Evolutionary conservation across 2,888 invertebrate species (phyloP).

Genomic region (Abrostola triplasia): DNA sequence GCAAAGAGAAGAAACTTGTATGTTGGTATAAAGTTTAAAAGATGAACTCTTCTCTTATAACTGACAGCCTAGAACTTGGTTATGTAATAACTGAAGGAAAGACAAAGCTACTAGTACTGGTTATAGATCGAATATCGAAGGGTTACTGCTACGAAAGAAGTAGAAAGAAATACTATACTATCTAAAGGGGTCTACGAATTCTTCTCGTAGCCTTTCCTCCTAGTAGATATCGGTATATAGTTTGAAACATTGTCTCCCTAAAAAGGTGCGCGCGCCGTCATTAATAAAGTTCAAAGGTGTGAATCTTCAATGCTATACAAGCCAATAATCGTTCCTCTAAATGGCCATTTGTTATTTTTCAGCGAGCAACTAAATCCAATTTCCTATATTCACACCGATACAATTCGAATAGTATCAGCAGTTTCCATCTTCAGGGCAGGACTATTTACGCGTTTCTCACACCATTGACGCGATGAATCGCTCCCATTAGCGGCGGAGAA

Average conservation of each 20-base stretch:
- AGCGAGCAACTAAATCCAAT: conserved; percentile 50
- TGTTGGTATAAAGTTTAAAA: too few relatives aligned
- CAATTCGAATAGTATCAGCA: conserved; percentile 67
- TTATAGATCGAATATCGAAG: too few relatives aligned
- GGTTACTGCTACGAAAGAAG: too few relatives aligned
- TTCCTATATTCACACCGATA: conserved; percentile 66
- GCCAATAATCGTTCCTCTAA: conserved; percentile 19
- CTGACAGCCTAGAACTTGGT: too few relatives aligned
- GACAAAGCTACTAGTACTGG: too few relatives aligned
- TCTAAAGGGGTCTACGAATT: too few relatives aligned
- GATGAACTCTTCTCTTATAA: too few relatives aligned
- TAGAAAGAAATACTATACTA: too few relatives aligned
- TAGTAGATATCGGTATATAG: background rate
- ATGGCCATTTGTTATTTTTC: conserved; percentile 50
- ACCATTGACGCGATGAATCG: conserved; percentile 80
- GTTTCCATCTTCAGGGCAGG: conserved; percentile 60
- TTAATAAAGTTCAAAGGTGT: conserved; percentile 18
- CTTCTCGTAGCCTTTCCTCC: background rate
- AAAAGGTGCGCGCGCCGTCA: background rate
- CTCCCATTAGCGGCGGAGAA: conserved; percentile 80
- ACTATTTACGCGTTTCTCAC: conserved; percentile 72
- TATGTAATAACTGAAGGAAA: too few relatives aligned
- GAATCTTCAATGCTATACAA: conserved; percentile 18
- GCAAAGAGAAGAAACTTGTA: too few relatives aligned
- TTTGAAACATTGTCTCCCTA: background rate